Evolutionary conservation across 2,797 vertebrate genomes (phyloP), one percentile per base, ranked within the genome.

Genomic region (Myripristis jacobus): DNA sequence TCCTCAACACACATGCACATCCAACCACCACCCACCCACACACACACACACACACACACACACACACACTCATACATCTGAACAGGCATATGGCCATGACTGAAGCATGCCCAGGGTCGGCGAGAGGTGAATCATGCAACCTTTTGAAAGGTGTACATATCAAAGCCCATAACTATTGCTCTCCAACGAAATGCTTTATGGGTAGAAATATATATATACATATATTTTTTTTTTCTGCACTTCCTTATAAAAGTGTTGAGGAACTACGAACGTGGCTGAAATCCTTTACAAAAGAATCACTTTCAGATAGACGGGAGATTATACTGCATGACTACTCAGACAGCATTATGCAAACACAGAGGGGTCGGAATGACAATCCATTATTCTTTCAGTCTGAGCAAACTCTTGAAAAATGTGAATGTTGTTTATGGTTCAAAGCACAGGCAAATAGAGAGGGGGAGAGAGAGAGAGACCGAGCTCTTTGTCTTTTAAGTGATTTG

Each of bases 341-440:
- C 66, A 36, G 64, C 19, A 72, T 81, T 79, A 90, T 81, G 82
- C 75, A 83, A 74, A 88, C 66, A 53, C 65, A 50, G 62, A 70
- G 43, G 71, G 57, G 73, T 34, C 4, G 8, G 51, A 48, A 69
- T 85, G 73, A 77, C 76, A 81, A 76, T 53, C 66, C 74, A 77
- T 87, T 79, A 81, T 83, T 82, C 64, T 75, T 74, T 83, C 47
- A 70, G 65, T 82, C 51, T 69, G 64, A 75, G 78, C 63, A 73
- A 83, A 77, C 68, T 73, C 75, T 82, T 79, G 72, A 70, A 66
- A 43, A 81, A 72, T 63, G 81, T 57, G 69, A 77, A 76, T 65
- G 44, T 82, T 88, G 71, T 81, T 88, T 79, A 75, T 73, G 81
- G 82, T 88, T 89, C 80, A 86, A 76, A 80, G 85, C 70, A 65